These are phyloP conservation scores for Andrena praecox DNA, from an alignment of 2,888 invertebrate species.

Conservation along the genomic window DNA sequence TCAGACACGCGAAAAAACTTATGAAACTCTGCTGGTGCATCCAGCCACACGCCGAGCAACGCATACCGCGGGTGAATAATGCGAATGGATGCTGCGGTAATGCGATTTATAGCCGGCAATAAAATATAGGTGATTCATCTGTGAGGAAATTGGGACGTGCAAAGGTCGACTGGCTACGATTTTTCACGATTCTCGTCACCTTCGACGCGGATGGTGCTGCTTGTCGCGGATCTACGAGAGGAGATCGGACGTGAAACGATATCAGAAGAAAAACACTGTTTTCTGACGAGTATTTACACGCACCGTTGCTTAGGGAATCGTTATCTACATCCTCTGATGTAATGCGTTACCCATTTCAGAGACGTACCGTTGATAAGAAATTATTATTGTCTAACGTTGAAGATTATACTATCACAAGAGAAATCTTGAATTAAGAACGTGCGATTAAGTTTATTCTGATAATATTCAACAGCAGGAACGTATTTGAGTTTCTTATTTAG, in stretches of 20 bases:
- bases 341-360: not conserved
- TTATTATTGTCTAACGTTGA: not conserved
- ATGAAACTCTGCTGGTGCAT: constrained; percentile 44
- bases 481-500: no score
- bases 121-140: constrained; percentile 37
- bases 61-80: constrained; percentile 38
- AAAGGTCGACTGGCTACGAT: constrained; percentile 2
- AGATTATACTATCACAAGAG: not conserved
- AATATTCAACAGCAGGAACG: no score
- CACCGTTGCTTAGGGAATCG: not conserved
- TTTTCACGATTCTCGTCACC: not conserved
- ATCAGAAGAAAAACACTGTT: not conserved
- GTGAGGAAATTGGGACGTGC: constrained; percentile 25
- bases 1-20: constrained; percentile 23
- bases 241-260: not conserved
- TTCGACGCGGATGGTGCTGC: not conserved
- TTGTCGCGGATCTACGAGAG: not conserved
- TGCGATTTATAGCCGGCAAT: constrained; percentile 42
- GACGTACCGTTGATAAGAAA: not conserved
- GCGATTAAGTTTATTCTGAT: no score
- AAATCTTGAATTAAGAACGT: not conserved
- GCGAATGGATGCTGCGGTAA: constrained; percentile 43
- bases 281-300: constrained; percentile 4
- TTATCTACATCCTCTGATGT: constrained; percentile 10
- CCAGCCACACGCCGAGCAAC: constrained; percentile 5